These are phyloP conservation scores for Danaus melanippus DNA, from an alignment of 1,140 invertebrate species.

Conservation along the genomic window DNA sequence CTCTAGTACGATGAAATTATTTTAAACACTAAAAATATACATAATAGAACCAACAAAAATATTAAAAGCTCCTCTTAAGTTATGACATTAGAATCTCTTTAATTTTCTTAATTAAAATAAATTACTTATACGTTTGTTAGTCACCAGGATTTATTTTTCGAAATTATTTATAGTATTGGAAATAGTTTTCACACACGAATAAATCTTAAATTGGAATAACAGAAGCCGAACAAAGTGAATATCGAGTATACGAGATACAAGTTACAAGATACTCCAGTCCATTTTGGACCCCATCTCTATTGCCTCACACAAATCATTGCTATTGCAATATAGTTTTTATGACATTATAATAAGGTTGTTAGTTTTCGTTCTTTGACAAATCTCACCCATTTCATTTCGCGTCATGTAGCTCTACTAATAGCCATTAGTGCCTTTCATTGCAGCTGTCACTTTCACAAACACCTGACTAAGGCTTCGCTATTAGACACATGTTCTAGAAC, in stretches of 20 bases:
- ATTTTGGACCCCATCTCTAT: slow-evolving; percentile 23
- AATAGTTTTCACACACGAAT: too few species aligned
- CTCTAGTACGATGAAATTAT: too few species aligned
- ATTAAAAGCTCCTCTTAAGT: too few species aligned
- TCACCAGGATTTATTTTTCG: too few species aligned
- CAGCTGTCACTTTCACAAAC: slow-evolving; percentile 46
- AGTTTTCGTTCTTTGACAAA: slow-evolving; percentile 13
- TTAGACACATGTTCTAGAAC: slow-evolving; percentile 18
- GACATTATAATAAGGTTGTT: slow-evolving; percentile 10
- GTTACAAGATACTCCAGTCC: slow-evolving; percentile 13
- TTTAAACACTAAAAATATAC: too few species aligned
- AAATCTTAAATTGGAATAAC: too few species aligned
- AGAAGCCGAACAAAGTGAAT: slow-evolving; percentile 7
- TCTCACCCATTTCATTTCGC: slow-evolving; percentile 29
- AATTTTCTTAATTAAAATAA: too few species aligned
- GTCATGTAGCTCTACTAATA: slow-evolving; percentile 25
- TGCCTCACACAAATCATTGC: slow-evolving; percentile 7
- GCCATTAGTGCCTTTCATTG: slow-evolving; percentile 34
- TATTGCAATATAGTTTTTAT: slow-evolving; percentile 12
- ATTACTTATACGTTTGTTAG: too few species aligned
- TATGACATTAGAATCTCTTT: too few species aligned
- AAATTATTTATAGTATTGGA: too few species aligned
- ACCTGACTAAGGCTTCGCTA: slow-evolving; percentile 26
- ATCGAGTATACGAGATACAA: slow-evolving; percentile 18
- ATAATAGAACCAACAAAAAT: too few species aligned